phyloP scores from a whole-genome alignment of 2,888 invertebrate species.

The Andrena marginata region DNA sequence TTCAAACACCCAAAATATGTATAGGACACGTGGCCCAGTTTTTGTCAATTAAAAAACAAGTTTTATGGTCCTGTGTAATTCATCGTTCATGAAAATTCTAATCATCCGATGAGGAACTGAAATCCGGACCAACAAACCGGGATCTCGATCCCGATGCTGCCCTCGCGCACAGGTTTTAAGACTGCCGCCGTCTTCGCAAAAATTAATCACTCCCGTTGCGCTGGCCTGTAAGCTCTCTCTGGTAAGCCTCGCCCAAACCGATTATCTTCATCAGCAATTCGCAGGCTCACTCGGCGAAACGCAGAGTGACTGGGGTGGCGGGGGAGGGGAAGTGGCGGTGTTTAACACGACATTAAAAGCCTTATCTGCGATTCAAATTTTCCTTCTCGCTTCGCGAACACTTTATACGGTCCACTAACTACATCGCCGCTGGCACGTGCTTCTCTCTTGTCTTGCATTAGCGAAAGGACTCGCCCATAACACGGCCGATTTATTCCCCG shows the following conservation, averaged over 20 bases:
- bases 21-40: too few species aligned
- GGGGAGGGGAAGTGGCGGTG: not conserved
- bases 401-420: slow-evolving; percentile 46
- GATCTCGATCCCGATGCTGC: too few species aligned
- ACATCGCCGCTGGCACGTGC: slow-evolving; percentile 45
- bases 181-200: not conserved
- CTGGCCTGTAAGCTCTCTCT: not conserved
- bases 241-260: slow-evolving; percentile 6
- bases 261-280: slow-evolving; percentile 29
- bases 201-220: not conserved
- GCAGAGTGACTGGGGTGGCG: slow-evolving; percentile 11
- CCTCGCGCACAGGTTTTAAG: not conserved
- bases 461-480: slow-evolving; percentile 50
- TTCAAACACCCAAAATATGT: too few species aligned
- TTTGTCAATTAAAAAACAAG: too few species aligned
- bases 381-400: slow-evolving; percentile 31
- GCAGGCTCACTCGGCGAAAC: slow-evolving; percentile 22
- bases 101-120: too few species aligned
- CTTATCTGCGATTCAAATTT: slow-evolving; percentile 52
- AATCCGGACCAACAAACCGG: too few species aligned
- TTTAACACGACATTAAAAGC: slow-evolving; percentile 48
- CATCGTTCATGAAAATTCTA: too few species aligned
- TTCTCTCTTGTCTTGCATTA: slow-evolving; percentile 36
- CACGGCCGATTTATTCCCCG: slow-evolving; percentile 45
- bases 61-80: too few species aligned